Evolutionary conservation across 2,797 vertebrate species (phyloP).

Genomic region (Hapalemur alaotrensis): DNA sequence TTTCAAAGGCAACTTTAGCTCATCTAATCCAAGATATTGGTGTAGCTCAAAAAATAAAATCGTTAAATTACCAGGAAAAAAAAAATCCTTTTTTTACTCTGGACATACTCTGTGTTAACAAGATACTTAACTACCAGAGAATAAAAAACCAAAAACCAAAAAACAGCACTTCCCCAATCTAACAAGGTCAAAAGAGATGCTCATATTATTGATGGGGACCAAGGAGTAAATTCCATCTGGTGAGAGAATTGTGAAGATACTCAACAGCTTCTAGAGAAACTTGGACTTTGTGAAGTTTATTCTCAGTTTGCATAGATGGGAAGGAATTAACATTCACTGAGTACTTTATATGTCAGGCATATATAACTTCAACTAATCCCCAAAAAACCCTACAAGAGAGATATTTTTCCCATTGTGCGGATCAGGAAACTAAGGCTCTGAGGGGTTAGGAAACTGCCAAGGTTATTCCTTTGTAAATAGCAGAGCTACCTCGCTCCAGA

Average conservation of each 20-base stretch:
- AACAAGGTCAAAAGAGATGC: neutral
- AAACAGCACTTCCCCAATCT: neutral
- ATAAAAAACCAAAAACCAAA: neutral
- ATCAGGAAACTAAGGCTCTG: neutral
- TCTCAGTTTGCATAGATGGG: neutral
- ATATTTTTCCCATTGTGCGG: neutral
- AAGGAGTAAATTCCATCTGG: neutral
- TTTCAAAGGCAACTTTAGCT: neutral
- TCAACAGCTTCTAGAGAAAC: neutral
- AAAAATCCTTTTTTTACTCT: neutral
- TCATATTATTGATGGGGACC: neutral
- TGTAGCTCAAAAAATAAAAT: constrained; percentile 3
- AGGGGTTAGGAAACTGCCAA: neutral
- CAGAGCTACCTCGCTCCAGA: neutral
- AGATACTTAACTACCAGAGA: neutral
- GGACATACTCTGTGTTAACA: neutral
- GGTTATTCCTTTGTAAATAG: neutral
- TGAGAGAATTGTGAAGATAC: neutral
- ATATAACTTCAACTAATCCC: neutral
- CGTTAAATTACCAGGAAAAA: neutral
- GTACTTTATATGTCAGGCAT: neutral
- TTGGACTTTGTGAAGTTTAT: neutral
- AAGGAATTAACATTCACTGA: neutral
- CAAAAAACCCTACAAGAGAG: neutral
- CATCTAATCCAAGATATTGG: neutral